Conservation (phyloP, 1,140 invertebrate genomes). For the Saccostrea cuccullata region DNA sequence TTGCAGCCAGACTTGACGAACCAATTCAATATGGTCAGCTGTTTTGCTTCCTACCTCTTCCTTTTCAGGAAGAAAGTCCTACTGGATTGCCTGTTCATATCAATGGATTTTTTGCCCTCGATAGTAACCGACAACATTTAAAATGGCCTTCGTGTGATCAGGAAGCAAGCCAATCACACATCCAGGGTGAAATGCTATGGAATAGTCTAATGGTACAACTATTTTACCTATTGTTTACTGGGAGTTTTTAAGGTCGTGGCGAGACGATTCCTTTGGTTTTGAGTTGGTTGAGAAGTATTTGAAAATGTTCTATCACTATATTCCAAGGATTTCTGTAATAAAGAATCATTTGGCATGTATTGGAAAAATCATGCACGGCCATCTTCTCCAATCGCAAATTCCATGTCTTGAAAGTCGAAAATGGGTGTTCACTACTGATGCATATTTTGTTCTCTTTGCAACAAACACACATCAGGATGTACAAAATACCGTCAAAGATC, state of each 20-base stretch:
- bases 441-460: not conserved
- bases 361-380: not conserved
- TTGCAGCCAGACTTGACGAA: conserved; percentile 29
- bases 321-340: not conserved
- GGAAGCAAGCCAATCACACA: conserved; percentile 29
- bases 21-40: conserved; percentile 43
- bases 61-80: conserved; percentile 57
- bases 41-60: conserved; percentile 73
- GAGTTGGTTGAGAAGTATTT: not conserved
- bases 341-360: not conserved
- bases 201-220: conserved; percentile 66
- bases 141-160: conserved; percentile 64
- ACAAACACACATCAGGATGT: not conserved
- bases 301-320: not conserved
- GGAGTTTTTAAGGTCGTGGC: conserved; percentile 14
- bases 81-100: conserved; percentile 71
- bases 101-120: conserved; percentile 73
- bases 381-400: not conserved
- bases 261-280: not conserved
- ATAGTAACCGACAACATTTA: conserved; percentile 63
- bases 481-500: not conserved
- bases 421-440: not conserved
- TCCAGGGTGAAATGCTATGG: conserved; percentile 61
- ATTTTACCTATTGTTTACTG: conserved; percentile 56
- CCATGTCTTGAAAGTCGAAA: not conserved